Conservation (phyloP, 1,140 invertebrate species). For the Drosophila kikkawai region DNA sequence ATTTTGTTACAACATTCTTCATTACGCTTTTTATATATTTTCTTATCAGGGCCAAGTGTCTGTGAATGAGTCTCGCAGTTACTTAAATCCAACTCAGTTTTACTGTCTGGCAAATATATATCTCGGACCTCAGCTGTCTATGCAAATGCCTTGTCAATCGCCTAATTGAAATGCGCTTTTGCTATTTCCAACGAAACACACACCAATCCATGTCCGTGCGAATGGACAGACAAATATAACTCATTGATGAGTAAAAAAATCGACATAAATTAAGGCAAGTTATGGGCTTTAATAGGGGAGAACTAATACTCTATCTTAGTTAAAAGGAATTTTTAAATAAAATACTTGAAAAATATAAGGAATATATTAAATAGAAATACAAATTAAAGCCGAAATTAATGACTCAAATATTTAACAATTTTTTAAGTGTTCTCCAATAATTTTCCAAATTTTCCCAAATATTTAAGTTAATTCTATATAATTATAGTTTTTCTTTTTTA, state of each 20-base stretch:
- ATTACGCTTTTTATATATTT: background rate
- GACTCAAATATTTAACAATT: background rate
- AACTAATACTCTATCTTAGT: conserved; percentile 17
- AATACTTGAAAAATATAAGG: too few species aligned
- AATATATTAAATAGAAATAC: too few species aligned
- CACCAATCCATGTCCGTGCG: background rate
- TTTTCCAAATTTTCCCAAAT: too few species aligned
- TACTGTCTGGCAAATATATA: too few species aligned
- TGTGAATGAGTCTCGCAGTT: background rate
- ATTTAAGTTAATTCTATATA: too few species aligned
- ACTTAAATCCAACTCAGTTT: background rate
- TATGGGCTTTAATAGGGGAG: too few species aligned
- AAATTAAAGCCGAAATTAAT: too few species aligned
- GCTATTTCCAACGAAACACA: conserved; percentile 14
- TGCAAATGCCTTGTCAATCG: conserved; percentile 26
- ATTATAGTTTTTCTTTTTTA: too few species aligned
- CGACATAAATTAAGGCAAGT: conserved; percentile 33
- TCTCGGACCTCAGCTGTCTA: conserved; percentile 3
- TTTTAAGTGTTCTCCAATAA: too few species aligned
- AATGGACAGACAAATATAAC: conserved; percentile 7
- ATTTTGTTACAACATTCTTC: background rate
- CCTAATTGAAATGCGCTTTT: conserved; percentile 56
- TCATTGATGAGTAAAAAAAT: conserved; percentile 38
- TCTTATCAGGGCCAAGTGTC: conserved; percentile 4
- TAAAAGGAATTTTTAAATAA: too few species aligned